Evolutionary conservation across 2,888 invertebrate genomes (phyloP), one percentile per base, ranked within the genome.

Genomic region (Drosophila lacicola): DNA sequence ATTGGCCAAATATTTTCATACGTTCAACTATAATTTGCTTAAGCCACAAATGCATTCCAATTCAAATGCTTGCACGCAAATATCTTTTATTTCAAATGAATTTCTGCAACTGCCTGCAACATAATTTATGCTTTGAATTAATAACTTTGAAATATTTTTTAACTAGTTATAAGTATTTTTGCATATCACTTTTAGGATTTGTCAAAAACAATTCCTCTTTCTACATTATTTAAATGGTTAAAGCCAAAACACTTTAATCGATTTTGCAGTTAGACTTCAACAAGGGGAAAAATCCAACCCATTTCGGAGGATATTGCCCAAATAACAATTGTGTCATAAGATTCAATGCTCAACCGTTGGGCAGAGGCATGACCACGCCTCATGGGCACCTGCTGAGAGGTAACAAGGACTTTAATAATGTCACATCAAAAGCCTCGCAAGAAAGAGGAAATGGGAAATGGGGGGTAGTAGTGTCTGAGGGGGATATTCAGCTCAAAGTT

Each of bases 341-440:
- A 50, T 51, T 37, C 33, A 57, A 51, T 54, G 53, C 58, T 58
- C 44, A 63, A 62, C 8, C 51, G 49, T 14, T 58, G 58, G 39
- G 47, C 56, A 21, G 64, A 39, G 53, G 56, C 62, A 70, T 70
- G 69, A 67, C 62, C 71, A 51, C 44, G 49, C 45, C 54, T 58
- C 65, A 69, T 67, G 62, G 58, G 71, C 77, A 72, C 60, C 85
- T 77, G 57, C 21, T 63, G 39, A 53, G 66, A 71, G 70, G 70
- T 73, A 84, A 67, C 49, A 62, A 65, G 60, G 70, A 65, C 58
- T 87, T 71, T 72, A 50, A 64, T 55, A 72, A 70, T 54, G 53
- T 45, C 61, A 46, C 54, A 79, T 82, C 63, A 73, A 68, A 62
- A 57, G 67, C 29, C 29, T 8, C 57, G 51, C 53, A 49, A 36